phyloP scores from a whole-genome alignment of 2,888 invertebrate species.

The Drosophila nr. perissopoda region DNA sequence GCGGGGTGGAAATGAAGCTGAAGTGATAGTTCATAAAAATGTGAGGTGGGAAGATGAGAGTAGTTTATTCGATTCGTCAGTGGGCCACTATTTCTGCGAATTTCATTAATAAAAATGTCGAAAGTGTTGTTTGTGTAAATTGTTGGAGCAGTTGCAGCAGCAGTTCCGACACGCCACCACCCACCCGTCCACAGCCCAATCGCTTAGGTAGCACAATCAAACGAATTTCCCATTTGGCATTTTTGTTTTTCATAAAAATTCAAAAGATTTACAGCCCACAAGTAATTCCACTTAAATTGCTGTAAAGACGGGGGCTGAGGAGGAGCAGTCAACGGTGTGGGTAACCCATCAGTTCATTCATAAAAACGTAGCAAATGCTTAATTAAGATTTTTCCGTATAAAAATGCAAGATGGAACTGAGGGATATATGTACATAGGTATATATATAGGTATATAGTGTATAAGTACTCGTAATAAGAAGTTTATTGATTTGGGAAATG shows the following conservation, averaged over 20 bases:
- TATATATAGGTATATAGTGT: conserved; percentile 13
- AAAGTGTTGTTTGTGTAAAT: conserved; percentile 65
- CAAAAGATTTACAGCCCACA: conserved; percentile 74
- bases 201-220: conserved; percentile 66
- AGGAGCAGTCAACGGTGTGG: not conserved
- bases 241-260: conserved; percentile 79
- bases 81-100: conserved; percentile 73
- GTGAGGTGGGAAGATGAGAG: conserved; percentile 40
- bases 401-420: conserved; percentile 46
- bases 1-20: not conserved
- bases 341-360: conserved; percentile 60
- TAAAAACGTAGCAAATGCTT: conserved; percentile 65
- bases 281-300: conserved; percentile 78
- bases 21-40: conserved; percentile 65
- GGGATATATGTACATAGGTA: conserved; percentile 14
- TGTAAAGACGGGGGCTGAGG: conserved; percentile 33
- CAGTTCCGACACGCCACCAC: conserved; percentile 9
- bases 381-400: conserved; percentile 73
- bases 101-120: conserved; percentile 80
- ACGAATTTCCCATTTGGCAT: conserved; percentile 60
- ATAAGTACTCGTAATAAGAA: conserved; percentile 60
- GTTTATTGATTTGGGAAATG: conserved; percentile 78
- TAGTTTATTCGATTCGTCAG: conserved; percentile 48
- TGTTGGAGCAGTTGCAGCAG: conserved; percentile 21
- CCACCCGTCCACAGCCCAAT: conserved; percentile 13